A percentile compares a stretch with the other conserved stretches of the same genome.
Evolutionary conservation across 2,888 invertebrate species (phyloP).

Genomic region (Plebejus argus): DNA sequence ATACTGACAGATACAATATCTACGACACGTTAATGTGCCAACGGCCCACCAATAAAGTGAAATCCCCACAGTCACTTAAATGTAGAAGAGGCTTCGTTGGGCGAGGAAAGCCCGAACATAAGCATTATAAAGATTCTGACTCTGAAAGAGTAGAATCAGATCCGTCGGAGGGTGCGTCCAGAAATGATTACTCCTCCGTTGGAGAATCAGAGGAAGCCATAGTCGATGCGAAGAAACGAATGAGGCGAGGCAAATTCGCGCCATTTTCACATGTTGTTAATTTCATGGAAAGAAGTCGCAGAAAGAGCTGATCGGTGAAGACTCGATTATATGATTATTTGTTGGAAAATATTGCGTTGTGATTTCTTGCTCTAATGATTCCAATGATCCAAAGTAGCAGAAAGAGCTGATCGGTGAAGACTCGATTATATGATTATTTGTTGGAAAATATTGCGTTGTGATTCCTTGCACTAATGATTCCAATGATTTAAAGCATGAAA

Average conservation of each 20-base stretch:
- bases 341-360: not conserved
- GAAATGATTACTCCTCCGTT: conserved; percentile 61
- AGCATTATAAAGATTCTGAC: conserved; percentile 58
- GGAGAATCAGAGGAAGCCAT: conserved; percentile 62
- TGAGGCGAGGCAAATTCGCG: conserved; percentile 60
- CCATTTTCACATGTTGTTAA: conserved; percentile 69
- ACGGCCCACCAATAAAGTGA: conserved; percentile 51
- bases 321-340: not conserved
- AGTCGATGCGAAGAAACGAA: conserved; percentile 60
- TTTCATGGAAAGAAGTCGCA: conserved; percentile 68
- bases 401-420: too few species aligned
- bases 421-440: not conserved
- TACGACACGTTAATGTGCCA: conserved; percentile 71
- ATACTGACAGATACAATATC: conserved; percentile 61
- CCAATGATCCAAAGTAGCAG: not conserved
- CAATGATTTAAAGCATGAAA: not conserved
- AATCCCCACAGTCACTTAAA: conserved; percentile 51
- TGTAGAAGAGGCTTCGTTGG: conserved; percentile 50
- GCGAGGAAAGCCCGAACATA: conserved; percentile 53
- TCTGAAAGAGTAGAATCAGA: conserved; percentile 64
- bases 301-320: conserved; percentile 58
- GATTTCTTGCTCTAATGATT: not conserved
- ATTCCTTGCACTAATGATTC: not conserved
- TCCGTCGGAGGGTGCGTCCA: conserved; percentile 62
- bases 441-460: not conserved